Percentiles rank a stretch among this genome's conserved stretches.
Conservation (phyloP, 2,888 invertebrate species). For the Phyto melanocephala region DNA sequence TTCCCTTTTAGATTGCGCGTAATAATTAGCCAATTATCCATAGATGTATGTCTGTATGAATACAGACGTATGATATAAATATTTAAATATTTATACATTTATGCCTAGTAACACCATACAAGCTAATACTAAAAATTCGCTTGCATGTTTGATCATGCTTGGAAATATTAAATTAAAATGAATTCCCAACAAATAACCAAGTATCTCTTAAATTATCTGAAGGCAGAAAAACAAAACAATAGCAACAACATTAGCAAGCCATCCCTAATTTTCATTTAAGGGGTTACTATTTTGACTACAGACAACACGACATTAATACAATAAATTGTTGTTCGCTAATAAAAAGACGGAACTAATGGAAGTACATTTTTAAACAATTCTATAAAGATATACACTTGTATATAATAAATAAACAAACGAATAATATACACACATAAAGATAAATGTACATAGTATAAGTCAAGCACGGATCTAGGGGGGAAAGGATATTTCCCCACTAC, state of each 20-base stretch:
- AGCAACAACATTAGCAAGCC: constrained; percentile 27
- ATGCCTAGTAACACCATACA: constrained; percentile 4
- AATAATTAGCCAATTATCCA: constrained; percentile 56
- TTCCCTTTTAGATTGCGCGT: constrained; percentile 40
- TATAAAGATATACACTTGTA: background rate
- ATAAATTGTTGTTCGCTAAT: background rate
- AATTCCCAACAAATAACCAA: background rate
- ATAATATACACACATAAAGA: too few species aligned
- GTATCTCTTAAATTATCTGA: constrained; percentile 41
- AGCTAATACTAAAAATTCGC: constrained; percentile 7
- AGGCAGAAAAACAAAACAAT: constrained; percentile 13
- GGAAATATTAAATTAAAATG: constrained; percentile 28
- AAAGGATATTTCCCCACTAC: too few species aligned
- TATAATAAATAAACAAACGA: too few species aligned
- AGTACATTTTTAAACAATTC: constrained; percentile 14
- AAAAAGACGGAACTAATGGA: constrained; percentile 36
- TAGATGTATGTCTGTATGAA: constrained; percentile 43
- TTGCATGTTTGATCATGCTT: constrained; percentile 59
- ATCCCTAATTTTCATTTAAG: constrained; percentile 50
- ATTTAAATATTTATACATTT: background rate
- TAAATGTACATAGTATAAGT: too few species aligned
- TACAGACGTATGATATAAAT: constrained; percentile 43
- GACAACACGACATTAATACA: background rate
- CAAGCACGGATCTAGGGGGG: too few species aligned
- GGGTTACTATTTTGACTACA: constrained; percentile 47